Percentiles rank a stretch among this genome's conserved stretches.
phyloP scores from a whole-genome alignment of 2,888 invertebrate species.

The Sarcophaga variegata region DNA sequence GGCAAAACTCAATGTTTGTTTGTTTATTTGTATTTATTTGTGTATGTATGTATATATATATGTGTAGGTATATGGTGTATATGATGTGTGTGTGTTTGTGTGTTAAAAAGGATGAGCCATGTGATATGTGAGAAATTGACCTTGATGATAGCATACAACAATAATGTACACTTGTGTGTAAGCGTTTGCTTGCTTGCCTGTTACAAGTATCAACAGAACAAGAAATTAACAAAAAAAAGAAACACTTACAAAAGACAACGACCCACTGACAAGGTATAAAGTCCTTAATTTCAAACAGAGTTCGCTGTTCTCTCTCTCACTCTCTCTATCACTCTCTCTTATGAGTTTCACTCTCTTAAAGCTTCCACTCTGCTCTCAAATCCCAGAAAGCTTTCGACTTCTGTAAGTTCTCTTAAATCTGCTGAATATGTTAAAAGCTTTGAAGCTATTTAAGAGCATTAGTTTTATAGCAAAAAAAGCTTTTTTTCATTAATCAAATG shows the following conservation, averaged over 20 bases:
- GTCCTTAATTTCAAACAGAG: constrained; percentile 17
- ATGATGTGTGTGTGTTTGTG: constrained; percentile 8
- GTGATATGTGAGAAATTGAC: constrained; percentile 68
- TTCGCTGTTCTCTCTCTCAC: constrained; percentile 10
- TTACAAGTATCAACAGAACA: constrained; percentile 38
- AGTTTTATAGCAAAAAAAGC: neutral
- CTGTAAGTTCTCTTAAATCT: constrained; percentile 42
- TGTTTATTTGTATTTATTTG: neutral
- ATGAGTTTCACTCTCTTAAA: constrained; percentile 17
- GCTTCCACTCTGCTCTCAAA: constrained; percentile 37
- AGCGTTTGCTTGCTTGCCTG: constrained; percentile 4
- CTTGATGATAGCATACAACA: constrained; percentile 58
- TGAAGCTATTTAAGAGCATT: constrained; percentile 13
- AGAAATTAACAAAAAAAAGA: constrained; percentile 35
- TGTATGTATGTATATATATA: neutral
- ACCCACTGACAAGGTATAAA: constrained; percentile 54
- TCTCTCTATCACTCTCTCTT: constrained; percentile 24
- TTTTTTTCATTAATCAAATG: neutral
- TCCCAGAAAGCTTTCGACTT: neutral
- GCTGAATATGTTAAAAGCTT: constrained; percentile 65
- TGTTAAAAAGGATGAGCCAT: constrained; percentile 60
- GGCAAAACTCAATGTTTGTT: neutral
- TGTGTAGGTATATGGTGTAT: neutral
- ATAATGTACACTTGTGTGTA: constrained; percentile 47
- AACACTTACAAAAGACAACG: constrained; percentile 43